A percentile compares a stretch with the other conserved stretches of the same genome.
These are phyloP conservation scores for Pseudomyrmex pallidus DNA, from an alignment of 1,140 invertebrate genomes.

Conservation along the genomic window DNA sequence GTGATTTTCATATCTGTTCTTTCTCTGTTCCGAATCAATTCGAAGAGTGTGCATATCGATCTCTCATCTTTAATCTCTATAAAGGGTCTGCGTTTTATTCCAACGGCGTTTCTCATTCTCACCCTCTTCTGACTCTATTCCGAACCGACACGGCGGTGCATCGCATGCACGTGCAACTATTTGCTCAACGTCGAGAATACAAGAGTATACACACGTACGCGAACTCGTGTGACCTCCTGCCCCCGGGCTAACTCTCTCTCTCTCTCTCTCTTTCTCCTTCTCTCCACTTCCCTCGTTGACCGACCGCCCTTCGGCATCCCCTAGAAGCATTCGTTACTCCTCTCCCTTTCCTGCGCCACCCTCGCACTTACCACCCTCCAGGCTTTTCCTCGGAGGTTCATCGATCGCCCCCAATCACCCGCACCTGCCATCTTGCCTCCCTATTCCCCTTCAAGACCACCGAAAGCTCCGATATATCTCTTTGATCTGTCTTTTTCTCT, in stretches of 20 bases:
- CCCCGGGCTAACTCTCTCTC: conserved; percentile 67
- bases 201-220: conserved; percentile 36
- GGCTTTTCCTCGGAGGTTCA: conserved; percentile 82
- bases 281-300: conserved; percentile 57
- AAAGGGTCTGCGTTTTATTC: conserved; percentile 32
- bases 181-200: conserved; percentile 35
- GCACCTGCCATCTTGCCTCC: conserved; percentile 79
- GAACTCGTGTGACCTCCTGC: conserved; percentile 78
- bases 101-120: conserved; percentile 11
- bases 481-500: conserved; percentile 14
- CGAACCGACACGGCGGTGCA: not conserved
- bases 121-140: not conserved
- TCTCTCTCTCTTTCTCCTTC: conserved; percentile 17
- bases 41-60: conserved; percentile 9
- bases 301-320: conserved; percentile 67
- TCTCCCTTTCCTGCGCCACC: conserved; percentile 67
- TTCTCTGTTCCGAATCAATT: not conserved
- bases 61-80: conserved; percentile 34
- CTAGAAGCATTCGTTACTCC: conserved; percentile 74
- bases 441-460: conserved; percentile 75
- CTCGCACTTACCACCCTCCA: conserved; percentile 69
- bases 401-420: conserved; percentile 84
- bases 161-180: conserved; percentile 47
- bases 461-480: conserved; percentile 54
- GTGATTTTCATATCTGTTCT: conserved; percentile 15